Evolutionary conservation across 2,797 vertebrate species (phyloP), one percentile per base, ranked within the genome.

Genomic region (Eulemur albifrons): DNA sequence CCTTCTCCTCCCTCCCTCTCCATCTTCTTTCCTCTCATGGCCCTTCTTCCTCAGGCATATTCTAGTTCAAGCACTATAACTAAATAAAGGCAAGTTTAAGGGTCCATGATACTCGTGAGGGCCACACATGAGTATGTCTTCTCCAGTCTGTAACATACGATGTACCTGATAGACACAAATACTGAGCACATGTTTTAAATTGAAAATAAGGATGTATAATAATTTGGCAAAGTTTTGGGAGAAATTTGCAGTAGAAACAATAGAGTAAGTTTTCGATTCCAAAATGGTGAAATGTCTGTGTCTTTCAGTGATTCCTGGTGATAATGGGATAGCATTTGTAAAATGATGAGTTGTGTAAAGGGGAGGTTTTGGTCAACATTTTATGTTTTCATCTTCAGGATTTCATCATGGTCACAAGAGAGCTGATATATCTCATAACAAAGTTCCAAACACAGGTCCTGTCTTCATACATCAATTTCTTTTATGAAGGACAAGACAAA

Each of bases 61-160:
- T 63, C 0, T 30, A 80, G 9, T 50, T 81, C 20, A 69, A n/a
- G 48, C 30, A 65, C 32, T 23, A 23, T 15, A 82, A 25, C 8
- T 45, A 21, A 18, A 20, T 5, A 67, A 0, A 45, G 2, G 7
- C 48, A 63, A 67, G 23, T 7, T 86, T 57, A 57, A 57, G 21
- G 54, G 54, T 72, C 2, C 21, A 20, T 54, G 9, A 8, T 12
- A 35, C 0, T 35, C 0, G 0, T 45, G 45, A 45, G 20, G 2
- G 1, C 8, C 50, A 20, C 21, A 38, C 23, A 30, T 32, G 1
- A 52, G 35, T 61, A 40, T 12, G 18, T 45, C 7, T 59, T 4
- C 32, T 95, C 15, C 7, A 77, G 14, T 52, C 5, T 77, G 15
- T 11, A 57, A 30, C 13, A 45, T 27, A 59, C 11, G 63, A 7